These are phyloP conservation scores for Celastrina argiolus DNA, from an alignment of 2,888 invertebrate genomes.

Conservation along the genomic window DNA sequence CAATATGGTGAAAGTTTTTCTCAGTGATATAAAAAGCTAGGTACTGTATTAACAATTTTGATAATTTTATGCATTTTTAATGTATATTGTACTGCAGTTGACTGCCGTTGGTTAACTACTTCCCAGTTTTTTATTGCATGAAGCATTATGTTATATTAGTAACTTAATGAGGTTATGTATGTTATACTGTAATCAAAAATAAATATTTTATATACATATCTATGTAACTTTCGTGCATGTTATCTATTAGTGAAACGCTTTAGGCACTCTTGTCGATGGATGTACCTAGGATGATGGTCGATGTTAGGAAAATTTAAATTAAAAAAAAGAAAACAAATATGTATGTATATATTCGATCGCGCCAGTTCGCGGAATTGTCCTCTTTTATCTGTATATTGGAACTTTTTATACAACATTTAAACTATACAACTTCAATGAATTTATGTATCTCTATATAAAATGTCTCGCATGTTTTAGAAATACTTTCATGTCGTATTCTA, in stretches of 20 bases:
- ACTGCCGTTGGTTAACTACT: neutral
- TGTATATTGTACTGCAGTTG: neutral
- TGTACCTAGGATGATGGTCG: neutral
- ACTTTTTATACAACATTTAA: conserved; percentile 18
- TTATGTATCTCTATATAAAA: neutral
- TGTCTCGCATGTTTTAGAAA: conserved; percentile 7
- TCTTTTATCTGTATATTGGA: conserved; percentile 20
- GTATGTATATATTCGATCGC: conserved; percentile 17
- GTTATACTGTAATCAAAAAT: conserved; percentile 11
- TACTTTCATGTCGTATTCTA: neutral
- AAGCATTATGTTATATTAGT: neutral
- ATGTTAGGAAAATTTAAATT: conserved; percentile 6
- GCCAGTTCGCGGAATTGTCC: neutral
- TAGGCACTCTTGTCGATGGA: conserved; percentile 1
- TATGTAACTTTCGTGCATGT: conserved; percentile 18
- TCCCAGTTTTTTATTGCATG: conserved; percentile 8
- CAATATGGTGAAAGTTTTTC: conserved; percentile 24
- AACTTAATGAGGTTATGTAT: neutral
- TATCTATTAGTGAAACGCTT: conserved; percentile 14
- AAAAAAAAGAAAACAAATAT: neutral
- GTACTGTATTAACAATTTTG: conserved; percentile 20
- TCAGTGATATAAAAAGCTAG: conserved; percentile 9
- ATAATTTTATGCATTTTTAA: conserved; percentile 24
- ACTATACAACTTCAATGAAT: conserved; percentile 13
- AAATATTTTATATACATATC: conserved; percentile 4